These are phyloP conservation scores for Meloe dianella DNA, from an alignment of 2,888 invertebrate species.

Conservation along the genomic window DNA sequence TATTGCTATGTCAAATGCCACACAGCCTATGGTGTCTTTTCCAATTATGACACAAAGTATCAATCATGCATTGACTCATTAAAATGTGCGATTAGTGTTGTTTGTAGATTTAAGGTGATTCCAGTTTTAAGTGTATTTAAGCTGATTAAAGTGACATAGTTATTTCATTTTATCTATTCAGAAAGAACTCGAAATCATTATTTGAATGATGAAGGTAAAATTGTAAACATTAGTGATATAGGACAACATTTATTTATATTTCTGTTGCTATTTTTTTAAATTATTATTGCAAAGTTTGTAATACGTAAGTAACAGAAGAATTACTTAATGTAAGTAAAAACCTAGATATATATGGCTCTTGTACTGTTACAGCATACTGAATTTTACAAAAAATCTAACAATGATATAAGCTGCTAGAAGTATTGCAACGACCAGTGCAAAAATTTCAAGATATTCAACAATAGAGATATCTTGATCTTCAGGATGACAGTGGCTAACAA, in stretches of 20 bases:
- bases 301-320: background rate
- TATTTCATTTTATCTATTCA: conserved; percentile 4
- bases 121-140: conserved; percentile 1
- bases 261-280: background rate
- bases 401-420: conserved; percentile 53
- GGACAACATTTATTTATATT: conserved; percentile 7
- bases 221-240: background rate
- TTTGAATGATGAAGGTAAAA: background rate
- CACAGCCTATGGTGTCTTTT: conserved; percentile 69
- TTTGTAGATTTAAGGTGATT: conserved; percentile 12
- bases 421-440: conserved; percentile 50
- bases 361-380: conserved; percentile 28
- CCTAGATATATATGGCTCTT: background rate
- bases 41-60: conserved; percentile 71
- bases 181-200: background rate
- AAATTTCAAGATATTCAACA: conserved; percentile 53
- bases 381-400: conserved; percentile 45
- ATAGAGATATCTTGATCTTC: conserved; percentile 56
- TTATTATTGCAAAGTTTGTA: conserved; percentile 6
- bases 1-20: conserved; percentile 66
- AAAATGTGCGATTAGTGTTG: conserved; percentile 12
- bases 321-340: conserved; percentile 25
- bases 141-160: background rate
- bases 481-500: conserved; percentile 56
- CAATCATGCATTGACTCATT: conserved; percentile 52